Base-by-base conservation (phyloP, 2,888 invertebrate species). In the Dryococelus australis region DNA sequence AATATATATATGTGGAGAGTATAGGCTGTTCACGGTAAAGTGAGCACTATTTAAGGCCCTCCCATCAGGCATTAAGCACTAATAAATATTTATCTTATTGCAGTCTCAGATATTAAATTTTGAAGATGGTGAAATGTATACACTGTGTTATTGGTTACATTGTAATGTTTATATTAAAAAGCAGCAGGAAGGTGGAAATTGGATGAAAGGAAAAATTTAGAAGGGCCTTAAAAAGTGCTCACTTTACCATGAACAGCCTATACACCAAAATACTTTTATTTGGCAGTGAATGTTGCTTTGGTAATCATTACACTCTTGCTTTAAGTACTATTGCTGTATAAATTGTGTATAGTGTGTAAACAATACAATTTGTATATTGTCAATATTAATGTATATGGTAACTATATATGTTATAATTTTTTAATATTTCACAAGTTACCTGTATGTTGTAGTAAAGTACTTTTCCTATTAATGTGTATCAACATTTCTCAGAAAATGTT, bases 221-320 rank as follows among this genome's bases (percentile, higher is more conserved):
- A n/a, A n/a, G n/a, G n/a, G n/a, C n/a, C n/a, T n/a, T n/a, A n/a
- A n/a, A n/a, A n/a, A n/a, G n/a, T n/a, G n/a, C n/a, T n/a, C n/a
- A n/a, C n/a, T n/a, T n/a, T n/a, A n/a, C n/a, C n/a, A n/a, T n/a
- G n/a, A n/a, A n/a, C n/a, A n/a, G n/a, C n/a, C n/a, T n/a, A n/a
- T 65, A 65, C 8, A 20, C 65, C 1, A 65, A 65, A 24, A 10
- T 9, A 65, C 16, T 65, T 65, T n/a, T 16, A 65, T 65, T 65
- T 65, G n/a, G 65, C 65, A n/a, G 8, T 65, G 65, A 65, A 65
- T 65, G 65, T 65, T 65, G 65, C 65, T 65, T 65, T 65, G 65
- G 65, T 65, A 65, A 65, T 65, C 65, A 65, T 65, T 65, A 65
- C 20, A 65, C 65, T 65, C 65, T 65, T 65, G 65, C 65, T 65